phyloP scores from a whole-genome alignment of 2,113 vertebrate genomes.

The Sphaerodactylus townsendi region DNA sequence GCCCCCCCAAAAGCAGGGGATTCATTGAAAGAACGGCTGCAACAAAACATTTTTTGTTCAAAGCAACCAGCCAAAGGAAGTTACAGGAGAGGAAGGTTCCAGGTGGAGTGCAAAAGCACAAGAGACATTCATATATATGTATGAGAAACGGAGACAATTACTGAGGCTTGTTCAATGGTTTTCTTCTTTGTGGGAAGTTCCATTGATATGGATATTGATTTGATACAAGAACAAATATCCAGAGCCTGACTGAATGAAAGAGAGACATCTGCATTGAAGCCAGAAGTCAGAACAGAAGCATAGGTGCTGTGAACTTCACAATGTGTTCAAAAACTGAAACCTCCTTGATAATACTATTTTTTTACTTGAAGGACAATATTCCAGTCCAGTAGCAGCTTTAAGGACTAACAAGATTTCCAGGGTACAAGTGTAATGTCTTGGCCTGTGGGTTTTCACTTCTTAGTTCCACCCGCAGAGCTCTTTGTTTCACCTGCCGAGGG shows the following conservation, averaged over 20 bases:
- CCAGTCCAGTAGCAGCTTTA: too few relatives aligned
- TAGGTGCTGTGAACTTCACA: too few relatives aligned
- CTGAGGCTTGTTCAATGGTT: background rate
- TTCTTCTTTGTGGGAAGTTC: background rate
- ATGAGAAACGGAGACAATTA: background rate
- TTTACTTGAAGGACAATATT: too few relatives aligned
- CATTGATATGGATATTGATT: background rate
- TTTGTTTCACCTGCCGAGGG: too few relatives aligned
- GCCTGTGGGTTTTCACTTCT: too few relatives aligned
- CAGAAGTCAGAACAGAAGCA: background rate
- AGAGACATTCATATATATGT: background rate
- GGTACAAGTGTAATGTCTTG: too few relatives aligned
- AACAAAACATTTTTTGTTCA: constrained; percentile 3
- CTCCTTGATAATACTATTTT: too few relatives aligned
- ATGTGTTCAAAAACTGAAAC: too few relatives aligned
- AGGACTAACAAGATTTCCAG: too few relatives aligned
- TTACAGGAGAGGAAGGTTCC: background rate
- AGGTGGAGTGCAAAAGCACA: background rate
- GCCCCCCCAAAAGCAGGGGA: background rate
- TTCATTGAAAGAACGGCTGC: background rate
- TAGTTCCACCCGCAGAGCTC: too few relatives aligned
- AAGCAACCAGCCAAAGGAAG: background rate
- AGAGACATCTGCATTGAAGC: background rate
- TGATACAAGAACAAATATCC: background rate
- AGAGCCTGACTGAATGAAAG: background rate